These are phyloP conservation scores for Gila orcuttii DNA, from an alignment of 2,113 vertebrate species.

Conservation along the genomic window DNA sequence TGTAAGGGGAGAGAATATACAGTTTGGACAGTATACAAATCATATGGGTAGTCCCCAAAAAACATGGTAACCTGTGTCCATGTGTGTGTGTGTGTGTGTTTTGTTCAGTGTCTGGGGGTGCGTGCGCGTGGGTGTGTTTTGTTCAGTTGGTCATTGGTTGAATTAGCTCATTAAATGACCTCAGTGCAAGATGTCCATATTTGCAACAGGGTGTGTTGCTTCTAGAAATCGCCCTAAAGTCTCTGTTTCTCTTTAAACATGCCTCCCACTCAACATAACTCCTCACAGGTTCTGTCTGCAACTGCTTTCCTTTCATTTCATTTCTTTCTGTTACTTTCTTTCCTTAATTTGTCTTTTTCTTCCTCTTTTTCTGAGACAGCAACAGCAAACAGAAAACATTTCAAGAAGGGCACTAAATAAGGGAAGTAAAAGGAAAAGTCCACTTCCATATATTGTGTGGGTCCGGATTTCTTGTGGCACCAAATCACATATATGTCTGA, in stretches of 20 bases:
- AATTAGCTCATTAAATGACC: conserved; percentile 44
- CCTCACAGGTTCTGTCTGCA: not conserved
- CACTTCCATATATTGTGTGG: not conserved
- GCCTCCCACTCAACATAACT: conserved; percentile 49
- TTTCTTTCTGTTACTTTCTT: conserved; percentile 51
- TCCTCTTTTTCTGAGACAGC: conserved; percentile 58
- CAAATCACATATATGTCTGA: conserved; percentile 56
- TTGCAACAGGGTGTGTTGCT: conserved; percentile 23
- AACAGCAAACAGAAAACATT: conserved; percentile 32
- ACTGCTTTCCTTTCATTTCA: conserved; percentile 39
- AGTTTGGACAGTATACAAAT: too few relatives aligned
- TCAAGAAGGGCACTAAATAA: conserved; percentile 45
- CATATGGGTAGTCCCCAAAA: too few relatives aligned
- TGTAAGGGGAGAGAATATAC: too few relatives aligned
- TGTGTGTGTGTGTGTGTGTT: conserved; percentile 34
- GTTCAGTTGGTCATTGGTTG: not conserved
- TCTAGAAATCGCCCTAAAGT: conserved; percentile 1
- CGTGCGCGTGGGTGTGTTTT: not conserved
- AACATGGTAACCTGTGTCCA: too few relatives aligned
- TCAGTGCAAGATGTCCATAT: conserved; percentile 31
- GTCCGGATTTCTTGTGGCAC: not conserved
- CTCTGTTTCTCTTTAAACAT: conserved; percentile 14
- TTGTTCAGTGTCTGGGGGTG: not conserved
- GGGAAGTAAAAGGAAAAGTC: conserved; percentile 57
- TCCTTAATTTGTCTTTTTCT: conserved; percentile 53